phyloP scores from a whole-genome alignment of 1,140 invertebrate genomes.

The Zaprionus ornatus region DNA sequence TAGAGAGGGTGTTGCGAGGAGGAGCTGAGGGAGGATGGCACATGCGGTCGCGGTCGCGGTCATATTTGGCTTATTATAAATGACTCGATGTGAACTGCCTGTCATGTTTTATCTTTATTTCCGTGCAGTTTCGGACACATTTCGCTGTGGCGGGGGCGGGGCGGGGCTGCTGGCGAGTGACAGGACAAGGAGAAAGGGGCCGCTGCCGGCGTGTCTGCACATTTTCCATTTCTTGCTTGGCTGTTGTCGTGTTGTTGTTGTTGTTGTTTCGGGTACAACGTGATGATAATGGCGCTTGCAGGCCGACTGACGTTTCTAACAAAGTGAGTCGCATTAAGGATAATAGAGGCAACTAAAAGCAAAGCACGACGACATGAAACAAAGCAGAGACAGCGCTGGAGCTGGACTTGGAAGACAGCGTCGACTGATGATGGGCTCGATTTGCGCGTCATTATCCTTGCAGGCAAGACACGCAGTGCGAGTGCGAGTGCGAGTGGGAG shows the following conservation, averaged over 20 bases:
- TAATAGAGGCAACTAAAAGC: conserved; percentile 81
- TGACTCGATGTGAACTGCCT: conserved; percentile 79
- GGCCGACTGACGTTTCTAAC: conserved; percentile 80
- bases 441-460: conserved; percentile 79
- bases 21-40: conserved; percentile 25
- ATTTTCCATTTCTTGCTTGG: conserved; percentile 65
- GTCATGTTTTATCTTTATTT: conserved; percentile 81
- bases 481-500: conserved; percentile 10
- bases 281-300: conserved; percentile 80
- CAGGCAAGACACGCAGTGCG: conserved; percentile 18
- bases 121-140: conserved; percentile 68
- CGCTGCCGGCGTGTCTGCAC: conserved; percentile 68
- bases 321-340: conserved; percentile 82
- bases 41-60: conserved; percentile 67
- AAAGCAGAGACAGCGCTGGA: conserved; percentile 57
- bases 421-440: conserved; percentile 49
- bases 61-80: conserved; percentile 78
- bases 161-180: not conserved
- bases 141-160: conserved; percentile 5
- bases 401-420: conserved; percentile 3
- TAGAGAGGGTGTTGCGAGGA: not conserved
- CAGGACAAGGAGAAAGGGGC: not conserved
- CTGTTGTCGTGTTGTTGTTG: not conserved
- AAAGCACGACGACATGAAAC: conserved; percentile 71
- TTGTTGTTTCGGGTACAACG: conserved; percentile 31